phyloP scores from a whole-genome alignment of 2,888 invertebrate genomes.

The Ormia ochracea region DNA sequence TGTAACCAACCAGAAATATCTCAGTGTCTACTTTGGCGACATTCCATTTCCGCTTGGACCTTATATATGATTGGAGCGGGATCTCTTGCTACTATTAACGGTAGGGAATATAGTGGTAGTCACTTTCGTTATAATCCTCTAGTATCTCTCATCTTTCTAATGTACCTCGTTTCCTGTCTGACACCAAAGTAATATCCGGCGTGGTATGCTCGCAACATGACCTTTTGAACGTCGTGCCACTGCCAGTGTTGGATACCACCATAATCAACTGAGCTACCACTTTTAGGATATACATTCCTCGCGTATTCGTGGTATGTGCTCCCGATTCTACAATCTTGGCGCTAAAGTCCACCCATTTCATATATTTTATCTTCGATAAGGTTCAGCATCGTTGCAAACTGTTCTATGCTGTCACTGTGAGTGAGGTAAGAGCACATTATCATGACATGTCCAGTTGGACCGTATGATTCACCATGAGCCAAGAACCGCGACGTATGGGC shows the following conservation, averaged over 20 bases:
- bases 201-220: constrained; percentile 29
- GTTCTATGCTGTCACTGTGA: background rate
- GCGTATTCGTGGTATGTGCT: constrained; percentile 1
- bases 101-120: constrained; percentile 25
- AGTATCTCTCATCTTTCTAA: constrained; percentile 31
- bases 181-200: constrained; percentile 32
- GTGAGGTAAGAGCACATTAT: background rate
- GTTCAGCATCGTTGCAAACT: background rate
- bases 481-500: background rate
- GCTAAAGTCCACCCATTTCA: background rate
- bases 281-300: constrained; percentile 33
- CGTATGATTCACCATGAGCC: background rate
- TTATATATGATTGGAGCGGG: too few relatives aligned
- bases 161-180: background rate
- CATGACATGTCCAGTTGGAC: background rate
- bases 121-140: constrained; percentile 42
- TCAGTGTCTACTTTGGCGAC: background rate
- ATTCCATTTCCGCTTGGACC: background rate
- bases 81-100: background rate
- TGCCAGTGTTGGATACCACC: constrained; percentile 25
- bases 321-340: background rate
- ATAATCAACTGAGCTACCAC: constrained; percentile 46
- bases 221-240: constrained; percentile 20
- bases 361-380: background rate
- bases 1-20: background rate